These are phyloP conservation scores for Dicrostonyx torquatus DNA, from an alignment of 2,797 vertebrate genomes.

Conservation along the genomic window DNA sequence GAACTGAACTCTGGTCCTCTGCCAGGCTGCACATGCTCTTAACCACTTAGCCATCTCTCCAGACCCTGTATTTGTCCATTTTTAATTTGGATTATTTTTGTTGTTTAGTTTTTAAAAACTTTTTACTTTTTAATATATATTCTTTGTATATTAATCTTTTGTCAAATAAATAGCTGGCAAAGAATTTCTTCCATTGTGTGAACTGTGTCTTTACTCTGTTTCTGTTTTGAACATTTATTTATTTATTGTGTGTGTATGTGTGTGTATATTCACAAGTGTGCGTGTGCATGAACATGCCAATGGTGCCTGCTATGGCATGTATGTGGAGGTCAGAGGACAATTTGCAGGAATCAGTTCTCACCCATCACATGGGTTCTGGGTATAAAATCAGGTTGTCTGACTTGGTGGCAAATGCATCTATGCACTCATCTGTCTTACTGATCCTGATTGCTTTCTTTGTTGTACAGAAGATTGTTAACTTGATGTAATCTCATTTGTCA, in stretches of 20 bases:
- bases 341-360: background rate
- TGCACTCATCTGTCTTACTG: background rate
- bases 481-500: background rate
- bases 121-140: background rate
- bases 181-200: background rate
- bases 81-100: background rate
- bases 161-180: background rate
- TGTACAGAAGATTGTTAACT: background rate
- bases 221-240: background rate
- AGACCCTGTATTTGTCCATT: background rate
- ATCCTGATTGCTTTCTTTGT: background rate
- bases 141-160: background rate
- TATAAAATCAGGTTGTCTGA: background rate
- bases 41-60: background rate
- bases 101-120: background rate
- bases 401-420: background rate
- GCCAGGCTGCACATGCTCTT: background rate
- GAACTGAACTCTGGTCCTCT: background rate
- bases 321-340: background rate
- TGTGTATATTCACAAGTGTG: background rate
- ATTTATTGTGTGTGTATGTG: background rate
- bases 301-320: background rate
- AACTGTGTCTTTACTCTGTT: background rate
- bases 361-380: background rate
- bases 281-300: background rate